Percentiles rank a stretch among this genome's conserved stretches.
phyloP scores from a whole-genome alignment of 1,140 invertebrate genomes.

The Cecropterus lyciades region DNA sequence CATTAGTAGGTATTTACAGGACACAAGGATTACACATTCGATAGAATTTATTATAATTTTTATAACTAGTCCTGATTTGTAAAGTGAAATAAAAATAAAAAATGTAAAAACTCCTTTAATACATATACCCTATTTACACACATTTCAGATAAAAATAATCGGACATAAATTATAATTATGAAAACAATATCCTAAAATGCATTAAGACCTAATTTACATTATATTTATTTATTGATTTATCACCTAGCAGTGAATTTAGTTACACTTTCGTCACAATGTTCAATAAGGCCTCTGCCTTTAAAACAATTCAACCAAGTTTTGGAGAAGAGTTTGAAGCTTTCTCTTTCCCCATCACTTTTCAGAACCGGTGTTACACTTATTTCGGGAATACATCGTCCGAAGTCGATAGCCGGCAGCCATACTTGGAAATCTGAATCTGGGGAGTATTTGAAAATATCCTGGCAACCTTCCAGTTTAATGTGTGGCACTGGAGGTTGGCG shows the following conservation, averaged over 20 bases:
- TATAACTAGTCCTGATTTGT: too few species aligned
- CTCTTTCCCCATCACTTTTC: constrained; percentile 67
- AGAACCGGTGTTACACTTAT: constrained; percentile 69
- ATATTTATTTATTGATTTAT: constrained; percentile 24
- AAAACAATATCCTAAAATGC: not conserved
- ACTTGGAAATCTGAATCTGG: constrained; percentile 78
- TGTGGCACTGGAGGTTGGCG: constrained; percentile 74
- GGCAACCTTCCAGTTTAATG: constrained; percentile 77
- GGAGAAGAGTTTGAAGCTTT: constrained; percentile 71
- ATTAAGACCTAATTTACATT: too few species aligned
- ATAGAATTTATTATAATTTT: too few species aligned
- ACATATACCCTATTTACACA: too few species aligned
- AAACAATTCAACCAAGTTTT: constrained; percentile 78
- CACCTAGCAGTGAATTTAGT: constrained; percentile 74
- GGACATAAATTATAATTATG: not conserved
- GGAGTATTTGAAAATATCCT: constrained; percentile 80
- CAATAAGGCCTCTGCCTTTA: constrained; percentile 73
- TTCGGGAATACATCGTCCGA: constrained; percentile 73
- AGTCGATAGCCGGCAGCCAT: constrained; percentile 73
- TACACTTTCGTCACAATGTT: constrained; percentile 71
- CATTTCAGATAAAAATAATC: too few species aligned
- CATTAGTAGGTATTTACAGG: too few species aligned
- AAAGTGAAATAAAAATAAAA: too few species aligned
- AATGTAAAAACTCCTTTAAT: too few species aligned
- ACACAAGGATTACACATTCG: too few species aligned